A percentile compares a stretch with the other conserved stretches of the same genome.
Evolutionary conservation across 2,797 vertebrate species (phyloP).

Genomic region (Pangasius mekongensis): DNA sequence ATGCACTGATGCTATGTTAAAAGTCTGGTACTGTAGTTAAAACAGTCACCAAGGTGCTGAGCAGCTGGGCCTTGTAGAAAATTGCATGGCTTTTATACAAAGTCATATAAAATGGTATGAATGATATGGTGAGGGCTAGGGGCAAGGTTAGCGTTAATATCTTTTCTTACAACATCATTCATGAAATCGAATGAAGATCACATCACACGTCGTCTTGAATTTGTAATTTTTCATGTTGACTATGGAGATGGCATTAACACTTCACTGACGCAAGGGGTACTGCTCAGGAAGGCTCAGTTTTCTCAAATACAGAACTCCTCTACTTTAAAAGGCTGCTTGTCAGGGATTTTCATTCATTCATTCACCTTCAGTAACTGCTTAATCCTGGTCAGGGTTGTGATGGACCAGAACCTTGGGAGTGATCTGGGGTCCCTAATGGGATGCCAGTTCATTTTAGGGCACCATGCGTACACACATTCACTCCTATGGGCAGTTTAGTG

Average conservation of each 20-base stretch:
- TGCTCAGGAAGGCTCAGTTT: background rate
- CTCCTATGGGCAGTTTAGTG: background rate
- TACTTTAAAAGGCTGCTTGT: background rate
- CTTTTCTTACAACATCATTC: background rate
- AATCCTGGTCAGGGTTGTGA: background rate
- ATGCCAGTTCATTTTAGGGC: background rate
- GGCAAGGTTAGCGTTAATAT: conserved; percentile 8
- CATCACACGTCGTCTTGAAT: background rate
- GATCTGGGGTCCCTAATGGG: background rate
- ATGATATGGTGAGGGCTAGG: background rate
- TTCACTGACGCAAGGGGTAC: background rate
- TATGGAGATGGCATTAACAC: background rate
- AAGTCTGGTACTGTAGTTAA: background rate
- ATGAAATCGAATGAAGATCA: background rate
- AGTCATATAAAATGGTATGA: conserved; percentile 4
- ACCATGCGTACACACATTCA: background rate
- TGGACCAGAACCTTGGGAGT: background rate
- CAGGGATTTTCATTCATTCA: background rate
- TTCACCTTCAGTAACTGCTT: background rate
- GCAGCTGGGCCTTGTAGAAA: background rate
- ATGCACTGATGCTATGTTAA: background rate
- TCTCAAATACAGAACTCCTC: background rate
- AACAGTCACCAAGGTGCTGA: background rate
- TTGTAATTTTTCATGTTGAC: background rate
- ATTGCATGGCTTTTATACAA: conserved; percentile 8